These are phyloP conservation scores for Napeogenes inachia DNA, from an alignment of 2,888 invertebrate genomes.

Conservation along the genomic window DNA sequence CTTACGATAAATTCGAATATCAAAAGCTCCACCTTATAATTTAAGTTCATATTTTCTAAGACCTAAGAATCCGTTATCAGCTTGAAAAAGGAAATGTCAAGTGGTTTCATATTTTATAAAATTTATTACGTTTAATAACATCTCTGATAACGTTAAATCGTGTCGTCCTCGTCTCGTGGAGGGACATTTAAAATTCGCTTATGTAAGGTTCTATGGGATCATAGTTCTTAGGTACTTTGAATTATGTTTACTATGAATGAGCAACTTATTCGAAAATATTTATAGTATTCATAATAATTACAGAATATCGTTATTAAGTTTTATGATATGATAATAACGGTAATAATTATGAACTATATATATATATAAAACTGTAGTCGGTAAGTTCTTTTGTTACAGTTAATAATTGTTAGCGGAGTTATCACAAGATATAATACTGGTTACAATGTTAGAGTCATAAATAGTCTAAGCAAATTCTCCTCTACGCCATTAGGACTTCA, in stretches of 20 bases:
- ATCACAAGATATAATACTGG: no score
- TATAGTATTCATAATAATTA: no score
- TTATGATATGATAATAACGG: not conserved
- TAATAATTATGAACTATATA: not conserved
- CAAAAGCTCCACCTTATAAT: constrained; percentile 18
- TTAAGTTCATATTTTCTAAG: constrained; percentile 13
- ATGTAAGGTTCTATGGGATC: not conserved
- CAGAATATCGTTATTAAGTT: not conserved
- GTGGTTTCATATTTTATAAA: constrained; percentile 27
- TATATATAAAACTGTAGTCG: not conserved
- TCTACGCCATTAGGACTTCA: constrained; percentile 43
- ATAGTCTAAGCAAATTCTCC: constrained; percentile 37
- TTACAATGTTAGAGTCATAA: constrained; percentile 43
- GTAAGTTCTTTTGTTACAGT: not conserved
- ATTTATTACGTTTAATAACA: constrained; percentile 31
- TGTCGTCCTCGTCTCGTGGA: not conserved
- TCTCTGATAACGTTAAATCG: constrained; percentile 14
- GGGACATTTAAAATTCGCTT: constrained; percentile 4
- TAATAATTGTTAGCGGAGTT: constrained; percentile 10
- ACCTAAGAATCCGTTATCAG: constrained; percentile 9
- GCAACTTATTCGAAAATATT: not conserved
- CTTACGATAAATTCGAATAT: constrained; percentile 35
- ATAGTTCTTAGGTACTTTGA: not conserved
- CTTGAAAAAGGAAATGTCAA: constrained; percentile 31
- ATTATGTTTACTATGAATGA: not conserved